Evolutionary conservation across 2,113 vertebrate species (phyloP), one percentile per base, ranked within the genome.

Genomic region (Heliornis fulica): DNA sequence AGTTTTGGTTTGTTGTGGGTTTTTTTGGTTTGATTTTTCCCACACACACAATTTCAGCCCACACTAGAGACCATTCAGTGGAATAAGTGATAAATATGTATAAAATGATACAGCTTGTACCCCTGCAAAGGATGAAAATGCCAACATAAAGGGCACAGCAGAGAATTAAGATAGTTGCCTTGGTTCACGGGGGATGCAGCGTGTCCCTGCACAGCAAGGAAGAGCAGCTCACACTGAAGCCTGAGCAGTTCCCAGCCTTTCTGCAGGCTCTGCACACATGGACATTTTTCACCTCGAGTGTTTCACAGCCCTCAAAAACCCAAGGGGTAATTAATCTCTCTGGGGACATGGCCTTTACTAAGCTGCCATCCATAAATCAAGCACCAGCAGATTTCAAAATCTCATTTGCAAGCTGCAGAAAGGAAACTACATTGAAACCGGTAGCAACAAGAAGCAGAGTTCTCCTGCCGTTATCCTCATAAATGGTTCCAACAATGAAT

Each of bases 251-350:
- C 63, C 29, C 68, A 74, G 64, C 57, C 25, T 38, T 81, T 70
- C 36, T 38, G 21, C 54, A 74, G 51, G 20, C 26, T 54, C 57
- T 60, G 26, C 3, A 1, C 57, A 61, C 0, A 0, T 17, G 38
- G 29, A 51, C 10, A 10, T 26, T 87, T 83, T 82, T 75, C 77
- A 71, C 48, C 22, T 65, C 16, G 23, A 36, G 45, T 29, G 25
- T 89, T 89, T 76, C 45, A 18, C 57, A 84, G 34, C 34, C 56
- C 72, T 60, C 23, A 26, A 66, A 86, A 68, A 5, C 69, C 36
- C 69, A 40, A 25, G 57, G 25, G 60, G 7, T 13, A 40, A 90
- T 87, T 78, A 2, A n/a, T n/a, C n/a, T n/a, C 74, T 57, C 36
- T 8, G 28, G 26, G 32, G 29, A 63, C 0, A 0, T 4, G 63